phyloP scores from a whole-genome alignment of 2,797 vertebrate species.

The Xenentodon cancila region DNA sequence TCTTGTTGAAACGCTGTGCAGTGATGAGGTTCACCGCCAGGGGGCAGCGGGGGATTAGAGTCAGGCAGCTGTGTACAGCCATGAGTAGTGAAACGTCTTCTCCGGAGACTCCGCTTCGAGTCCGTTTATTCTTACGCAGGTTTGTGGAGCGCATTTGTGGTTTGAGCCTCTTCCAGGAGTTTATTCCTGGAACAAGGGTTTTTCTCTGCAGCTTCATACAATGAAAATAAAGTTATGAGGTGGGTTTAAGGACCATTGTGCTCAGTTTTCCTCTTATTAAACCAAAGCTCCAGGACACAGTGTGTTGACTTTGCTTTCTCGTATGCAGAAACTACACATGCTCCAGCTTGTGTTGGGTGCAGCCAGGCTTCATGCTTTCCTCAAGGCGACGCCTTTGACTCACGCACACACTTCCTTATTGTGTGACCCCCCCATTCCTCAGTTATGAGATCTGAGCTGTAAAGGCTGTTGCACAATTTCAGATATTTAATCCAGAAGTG shows the following conservation, averaged over 20 bases:
- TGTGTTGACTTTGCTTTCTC: constrained; percentile 18
- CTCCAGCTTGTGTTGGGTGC: constrained; percentile 35
- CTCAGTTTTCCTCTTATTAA: neutral
- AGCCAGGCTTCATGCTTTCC: constrained; percentile 17
- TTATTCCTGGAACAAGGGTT: neutral
- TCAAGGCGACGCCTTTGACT: constrained; percentile 7
- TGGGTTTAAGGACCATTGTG: constrained; percentile 8
- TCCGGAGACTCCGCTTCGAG: too few relatives aligned
- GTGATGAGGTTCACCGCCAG: neutral
- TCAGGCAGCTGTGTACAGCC: neutral
- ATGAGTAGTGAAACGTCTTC: too few relatives aligned
- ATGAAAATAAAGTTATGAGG: neutral
- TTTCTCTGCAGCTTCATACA: constrained; percentile 1
- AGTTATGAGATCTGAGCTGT: too few relatives aligned
- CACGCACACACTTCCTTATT: too few relatives aligned
- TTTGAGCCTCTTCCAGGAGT: too few relatives aligned
- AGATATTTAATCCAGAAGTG: too few relatives aligned
- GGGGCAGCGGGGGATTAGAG: constrained; percentile 31
- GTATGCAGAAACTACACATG: constrained; percentile 51
- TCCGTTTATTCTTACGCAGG: too few relatives aligned
- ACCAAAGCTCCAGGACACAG: constrained; percentile 1
- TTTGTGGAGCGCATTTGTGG: too few relatives aligned
- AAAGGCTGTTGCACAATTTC: too few relatives aligned
- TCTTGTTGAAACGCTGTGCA: neutral
- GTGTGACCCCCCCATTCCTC: too few relatives aligned